Conservation (phyloP, 1,140 invertebrate genomes). For the Bombus turneri region DNA sequence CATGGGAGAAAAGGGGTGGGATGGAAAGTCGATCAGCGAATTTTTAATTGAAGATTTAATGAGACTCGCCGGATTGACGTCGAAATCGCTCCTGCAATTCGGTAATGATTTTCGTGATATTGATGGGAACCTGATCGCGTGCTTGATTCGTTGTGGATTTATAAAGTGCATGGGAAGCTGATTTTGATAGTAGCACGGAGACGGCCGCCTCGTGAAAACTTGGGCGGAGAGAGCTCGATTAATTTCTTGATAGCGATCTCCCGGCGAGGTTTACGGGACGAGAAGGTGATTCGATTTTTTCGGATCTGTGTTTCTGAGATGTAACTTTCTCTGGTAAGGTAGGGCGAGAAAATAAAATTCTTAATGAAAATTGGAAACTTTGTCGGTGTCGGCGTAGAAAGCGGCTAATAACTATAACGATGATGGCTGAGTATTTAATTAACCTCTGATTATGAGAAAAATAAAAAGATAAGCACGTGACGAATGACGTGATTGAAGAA, state of each 20-base stretch:
- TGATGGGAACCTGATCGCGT: constrained; percentile 3
- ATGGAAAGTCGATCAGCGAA: constrained; percentile 30
- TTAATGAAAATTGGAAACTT: too few relatives aligned
- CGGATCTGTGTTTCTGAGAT: neutral
- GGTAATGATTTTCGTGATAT: constrained; percentile 31
- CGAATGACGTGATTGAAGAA: neutral
- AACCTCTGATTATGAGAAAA: neutral
- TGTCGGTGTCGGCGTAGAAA: too few relatives aligned
- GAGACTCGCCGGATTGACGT: neutral
- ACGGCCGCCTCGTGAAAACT: too few relatives aligned
- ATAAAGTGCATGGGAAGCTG: neutral
- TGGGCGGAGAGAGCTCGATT: neutral
- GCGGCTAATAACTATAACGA: too few relatives aligned
- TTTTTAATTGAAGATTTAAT: constrained; percentile 49
- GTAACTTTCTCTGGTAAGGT: neutral
- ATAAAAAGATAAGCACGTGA: too few relatives aligned
- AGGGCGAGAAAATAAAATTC: neutral
- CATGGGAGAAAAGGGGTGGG: neutral
- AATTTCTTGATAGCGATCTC: constrained; percentile 14
- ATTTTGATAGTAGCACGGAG: neutral
- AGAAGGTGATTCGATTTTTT: neutral
- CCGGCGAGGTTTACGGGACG: neutral
- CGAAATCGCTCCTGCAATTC: constrained; percentile 7
- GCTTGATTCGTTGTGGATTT: constrained; percentile 14
- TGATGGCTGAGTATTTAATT: neutral